These are phyloP conservation scores for Hoplodrina ambigua DNA, from an alignment of 2,888 invertebrate genomes.

Conservation along the genomic window DNA sequence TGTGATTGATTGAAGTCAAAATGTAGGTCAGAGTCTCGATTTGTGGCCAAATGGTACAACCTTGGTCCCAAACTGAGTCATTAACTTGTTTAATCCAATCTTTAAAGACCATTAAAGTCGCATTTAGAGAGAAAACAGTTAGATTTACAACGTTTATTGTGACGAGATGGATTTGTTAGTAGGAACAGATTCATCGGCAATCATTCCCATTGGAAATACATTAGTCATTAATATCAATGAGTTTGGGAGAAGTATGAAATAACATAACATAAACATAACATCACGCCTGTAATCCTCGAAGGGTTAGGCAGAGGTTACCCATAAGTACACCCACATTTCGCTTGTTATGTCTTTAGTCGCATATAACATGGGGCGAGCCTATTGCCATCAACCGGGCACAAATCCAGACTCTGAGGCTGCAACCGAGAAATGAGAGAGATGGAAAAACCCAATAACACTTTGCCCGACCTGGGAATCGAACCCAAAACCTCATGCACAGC, in stretches of 20 bases:
- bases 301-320: too few species aligned
- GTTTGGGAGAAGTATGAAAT: conserved; percentile 10
- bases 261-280: too few species aligned
- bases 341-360: too few species aligned
- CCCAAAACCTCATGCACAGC: too few species aligned
- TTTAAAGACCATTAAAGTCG: conserved; percentile 59
- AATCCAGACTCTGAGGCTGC: too few species aligned
- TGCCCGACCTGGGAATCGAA: too few species aligned
- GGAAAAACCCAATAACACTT: too few species aligned
- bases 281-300: too few species aligned
- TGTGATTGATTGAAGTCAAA: conserved; percentile 51
- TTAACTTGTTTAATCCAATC: conserved; percentile 56
- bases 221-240: conserved; percentile 40
- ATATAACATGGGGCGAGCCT: too few species aligned
- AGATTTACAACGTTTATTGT: conserved; percentile 46
- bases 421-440: too few species aligned
- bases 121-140: conserved; percentile 55
- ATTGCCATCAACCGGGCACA: too few species aligned
- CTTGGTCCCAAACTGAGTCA: conserved; percentile 50
- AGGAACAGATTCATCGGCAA: conserved; percentile 37
- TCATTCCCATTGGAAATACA: conserved; percentile 30
- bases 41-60: conserved; percentile 51
- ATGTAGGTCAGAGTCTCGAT: conserved; percentile 56
- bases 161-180: conserved; percentile 52
- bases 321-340: too few species aligned